Base-by-base conservation (phyloP, 2,113 vertebrate species). In the Cathartes aura region DNA sequence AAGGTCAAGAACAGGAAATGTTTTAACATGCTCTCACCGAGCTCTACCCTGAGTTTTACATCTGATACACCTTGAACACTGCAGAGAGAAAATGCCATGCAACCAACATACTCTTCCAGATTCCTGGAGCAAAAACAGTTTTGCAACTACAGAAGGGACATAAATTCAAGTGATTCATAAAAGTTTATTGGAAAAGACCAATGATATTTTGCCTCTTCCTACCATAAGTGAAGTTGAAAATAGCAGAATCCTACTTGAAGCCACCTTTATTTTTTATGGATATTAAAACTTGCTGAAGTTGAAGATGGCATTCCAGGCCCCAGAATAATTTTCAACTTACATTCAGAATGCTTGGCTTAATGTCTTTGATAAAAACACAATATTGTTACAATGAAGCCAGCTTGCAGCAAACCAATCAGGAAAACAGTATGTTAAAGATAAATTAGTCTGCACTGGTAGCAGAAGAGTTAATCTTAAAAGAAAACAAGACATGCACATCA, bases 401-500 rank as follows among this genome's bases (percentile, higher is more conserved):
- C 75, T 72, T 45, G 75, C 83, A 96, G 91, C 90, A 90, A 91
- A 92, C 83, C 32, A 92, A 76, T 87, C 90, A 81, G 79, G 80
- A 79, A 86, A 92, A 68, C 3, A 55, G 60, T 21, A 43, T 53
- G 78, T 87, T 93, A 97, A 91, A 82, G 88, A 83, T 36, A 36
- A 84, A 96, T 97, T 96, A 98, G 92, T 95, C 90, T 93, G 93
- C 81, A 76, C 82, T 27, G 56, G 38, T 8, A 97, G 93, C 81
- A 94, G 72, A 76, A 88, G 80, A 83, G 97, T 96, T 96, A 97
- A 95, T 95, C 74, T 91, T 64, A 23, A 52, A 86, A 71, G 86
- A 95, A 94, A 93, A 91, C 96, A 84, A 97, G 96, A 75, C 98
- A 98, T 98, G 98, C 98, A 98, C 82, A 82, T 96, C 68, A 89